Evolutionary conservation across 2,888 invertebrate species (phyloP), one percentile per base, ranked within the genome.

Genomic region (Drosophila pegasa): DNA sequence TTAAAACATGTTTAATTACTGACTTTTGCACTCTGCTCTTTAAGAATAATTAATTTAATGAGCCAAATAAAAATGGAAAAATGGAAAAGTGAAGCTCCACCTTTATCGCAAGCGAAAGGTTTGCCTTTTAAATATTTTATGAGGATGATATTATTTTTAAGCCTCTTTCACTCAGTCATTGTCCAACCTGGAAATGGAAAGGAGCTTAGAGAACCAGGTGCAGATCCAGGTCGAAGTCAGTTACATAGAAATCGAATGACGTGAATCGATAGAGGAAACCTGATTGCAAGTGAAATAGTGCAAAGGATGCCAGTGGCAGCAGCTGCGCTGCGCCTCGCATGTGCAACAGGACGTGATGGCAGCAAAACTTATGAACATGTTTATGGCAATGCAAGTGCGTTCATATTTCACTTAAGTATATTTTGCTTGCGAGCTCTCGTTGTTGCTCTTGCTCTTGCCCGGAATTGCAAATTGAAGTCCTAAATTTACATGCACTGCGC

Each of bases 201-300:
- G 31, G 16, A 27, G 56, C 41, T 16, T 35, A 7, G 3, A 25
- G 3, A n/a, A 7, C 33, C 22, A 1, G 3, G 14, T 8, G 22
- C 41, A 22, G 8, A 8, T 41, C 25, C 7, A 45, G 27, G 3
- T 3, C 45, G 10, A 5, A 16, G 18, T 14, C 55, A 50, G 54
- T 40, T 43, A 31, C 43, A 71, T 77, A 57, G 71, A 70, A 75
- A 63, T 70, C 56, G 74, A 74, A 75, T 82, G 72, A 75, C 70
- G 77, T 68, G 88, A 77, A 80, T 80, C 73, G 83, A 73, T 71
- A 72, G 60, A 74, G 71, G 71, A 69, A 88, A 78, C 71, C 69
- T 80, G 80, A 74, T 88, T 79, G 75, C 56, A 40, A 22, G 63
- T 62, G 76, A 67, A 67, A 52, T 61, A 51, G 45, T 31, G 18